Evolutionary conservation across 2,113 vertebrate genomes (phyloP), one percentile per base, ranked within the genome.

Genomic region (Bubalus kerabau): DNA sequence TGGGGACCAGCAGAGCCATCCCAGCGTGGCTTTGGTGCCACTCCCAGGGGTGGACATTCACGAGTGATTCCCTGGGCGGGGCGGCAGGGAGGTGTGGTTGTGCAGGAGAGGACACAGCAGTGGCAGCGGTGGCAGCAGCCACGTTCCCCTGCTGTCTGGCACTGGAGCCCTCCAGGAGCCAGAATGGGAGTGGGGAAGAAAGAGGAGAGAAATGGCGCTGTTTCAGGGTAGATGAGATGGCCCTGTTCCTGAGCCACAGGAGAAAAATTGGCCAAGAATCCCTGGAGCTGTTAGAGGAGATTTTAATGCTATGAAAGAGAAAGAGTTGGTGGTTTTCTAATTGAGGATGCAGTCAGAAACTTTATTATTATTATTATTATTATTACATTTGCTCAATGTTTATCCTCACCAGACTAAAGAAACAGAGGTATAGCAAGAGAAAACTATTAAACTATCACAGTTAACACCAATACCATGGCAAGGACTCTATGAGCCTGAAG

Each of bases 1-100:
- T 95, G 52, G 13, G 83, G 50, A 6, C 71, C 26, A n/a, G 84
- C 28, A 7, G 19, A 52, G 76, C 14, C 13, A 4, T 12, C 21
- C 16, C n/a, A 24, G 71, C 9, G 6, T 21, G 7, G n/a, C 36
- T 76, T 32, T 74, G 19, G 9, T 56, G 19, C 26, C 48, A 36
- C 52, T 7, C 8, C 54, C 48, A 23, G 9, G 36, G 4, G 15
- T 71, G 7, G 60, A 48, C 50, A 2, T 30, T n/a, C 23, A 9
- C 0, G 8, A 30, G 43, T 17, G 26, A 30, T 0, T 15, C 59
- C 17, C 11, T 40, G 24, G 30, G 17, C 2, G 1, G 3, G 6
- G 24, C 11, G 2, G 2, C 1, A 30, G 60, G 82, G 36, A 80
- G 16, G 23, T 57, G 28, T 7, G 16, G 36, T 15, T 50, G 21